These are phyloP conservation scores for Polypterus bichir DNA, from an alignment of 2,113 vertebrate genomes.

Conservation along the genomic window DNA sequence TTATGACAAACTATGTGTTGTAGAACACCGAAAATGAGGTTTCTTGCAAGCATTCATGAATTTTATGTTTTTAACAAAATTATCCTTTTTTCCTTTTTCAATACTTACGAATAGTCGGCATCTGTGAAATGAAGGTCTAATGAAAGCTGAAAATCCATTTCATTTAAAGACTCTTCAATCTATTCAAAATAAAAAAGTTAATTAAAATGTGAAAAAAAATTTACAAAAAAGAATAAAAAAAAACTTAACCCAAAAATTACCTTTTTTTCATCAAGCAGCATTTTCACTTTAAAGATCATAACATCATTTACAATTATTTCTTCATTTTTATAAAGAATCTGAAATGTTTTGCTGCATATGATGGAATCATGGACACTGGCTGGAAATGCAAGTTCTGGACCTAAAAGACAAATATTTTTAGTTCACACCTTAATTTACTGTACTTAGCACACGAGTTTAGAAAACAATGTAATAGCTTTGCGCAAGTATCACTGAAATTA, in stretches of 20 bases:
- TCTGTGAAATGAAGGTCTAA: constrained; percentile 94
- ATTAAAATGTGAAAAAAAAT: background rate
- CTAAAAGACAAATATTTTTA: constrained; percentile 33
- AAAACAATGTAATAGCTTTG: too few relatives aligned
- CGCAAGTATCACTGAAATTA: too few relatives aligned
- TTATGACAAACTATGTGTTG: background rate
- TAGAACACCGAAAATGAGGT: too few relatives aligned
- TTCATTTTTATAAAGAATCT: constrained; percentile 97
- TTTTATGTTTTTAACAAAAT: too few relatives aligned
- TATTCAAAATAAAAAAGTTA: constrained; percentile 38
- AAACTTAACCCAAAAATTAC: constrained; percentile 38
- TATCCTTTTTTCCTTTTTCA: constrained; percentile 6
- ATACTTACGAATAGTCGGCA: constrained; percentile 92
- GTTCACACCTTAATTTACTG: background rate
- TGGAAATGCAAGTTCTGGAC: constrained; percentile 81
- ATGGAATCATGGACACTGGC: constrained; percentile 78
- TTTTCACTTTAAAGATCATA: constrained; percentile 92
- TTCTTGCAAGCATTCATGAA: too few relatives aligned
- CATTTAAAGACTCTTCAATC: constrained; percentile 90
- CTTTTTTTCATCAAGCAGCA: constrained; percentile 93
- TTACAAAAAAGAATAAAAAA: background rate
- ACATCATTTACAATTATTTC: constrained; percentile 89
- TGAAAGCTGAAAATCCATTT: constrained; percentile 84
- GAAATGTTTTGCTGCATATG: constrained; percentile 94
- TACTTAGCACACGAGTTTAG: too few relatives aligned